Conservation (phyloP, 23 tunicate species). For the Styela clava region DNA sequence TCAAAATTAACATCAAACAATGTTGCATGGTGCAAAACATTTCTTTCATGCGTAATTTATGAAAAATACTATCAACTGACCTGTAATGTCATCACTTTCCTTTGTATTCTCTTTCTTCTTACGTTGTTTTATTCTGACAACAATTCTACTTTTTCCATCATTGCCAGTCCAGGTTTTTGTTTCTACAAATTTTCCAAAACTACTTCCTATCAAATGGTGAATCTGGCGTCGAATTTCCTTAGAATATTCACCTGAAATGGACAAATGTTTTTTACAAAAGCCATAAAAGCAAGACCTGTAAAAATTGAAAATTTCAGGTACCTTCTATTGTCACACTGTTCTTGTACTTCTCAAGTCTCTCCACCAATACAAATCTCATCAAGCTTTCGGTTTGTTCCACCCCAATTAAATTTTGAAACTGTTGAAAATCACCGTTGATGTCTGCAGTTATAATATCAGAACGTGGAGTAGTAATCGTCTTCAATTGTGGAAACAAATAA, state of each 20-base stretch:
- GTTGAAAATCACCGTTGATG: not conserved
- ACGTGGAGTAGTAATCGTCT: conserved; percentile 15
- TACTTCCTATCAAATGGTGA: conserved; percentile 30
- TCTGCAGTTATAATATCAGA: not conserved
- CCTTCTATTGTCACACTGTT: not conserved
- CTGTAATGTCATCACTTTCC: too few relatives aligned
- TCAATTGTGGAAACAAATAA: conserved; percentile 42
- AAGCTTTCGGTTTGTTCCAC: not conserved
- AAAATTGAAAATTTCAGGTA: not conserved
- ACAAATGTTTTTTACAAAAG: not conserved
- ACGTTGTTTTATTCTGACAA: not conserved
- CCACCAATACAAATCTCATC: not conserved
- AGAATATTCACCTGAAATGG: not conserved
- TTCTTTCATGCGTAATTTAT: too few relatives aligned
- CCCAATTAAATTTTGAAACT: conserved; percentile 5
- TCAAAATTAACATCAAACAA: too few relatives aligned
- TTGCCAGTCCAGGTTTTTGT: conserved; percentile 25
- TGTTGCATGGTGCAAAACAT: too few relatives aligned
- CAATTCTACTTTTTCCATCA: not conserved
- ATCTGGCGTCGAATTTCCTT: conserved; percentile 31
- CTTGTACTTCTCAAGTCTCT: not conserved
- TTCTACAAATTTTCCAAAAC: conserved; percentile 36
- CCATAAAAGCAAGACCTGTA: not conserved
- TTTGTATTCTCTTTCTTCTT: too few relatives aligned
- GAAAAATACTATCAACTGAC: too few relatives aligned